phyloP scores from a whole-genome alignment of 2,888 invertebrate genomes.

The Eilema griseolum region DNA sequence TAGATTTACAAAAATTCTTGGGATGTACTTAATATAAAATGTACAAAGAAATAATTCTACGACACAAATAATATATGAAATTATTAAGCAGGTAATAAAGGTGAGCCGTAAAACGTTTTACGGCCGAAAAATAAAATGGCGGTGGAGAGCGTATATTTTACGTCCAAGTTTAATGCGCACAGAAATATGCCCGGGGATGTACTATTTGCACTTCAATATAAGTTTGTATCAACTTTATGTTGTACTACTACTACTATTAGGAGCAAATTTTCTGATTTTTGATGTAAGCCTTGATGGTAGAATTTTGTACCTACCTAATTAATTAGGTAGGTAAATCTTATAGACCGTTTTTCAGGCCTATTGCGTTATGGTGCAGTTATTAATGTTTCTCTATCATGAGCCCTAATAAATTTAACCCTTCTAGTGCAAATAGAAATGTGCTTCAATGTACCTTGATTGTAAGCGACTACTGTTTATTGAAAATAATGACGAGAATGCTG shows the following conservation, averaged over 20 bases:
- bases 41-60: constrained; percentile 26
- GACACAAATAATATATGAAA: constrained; percentile 46
- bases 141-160: constrained; percentile 38
- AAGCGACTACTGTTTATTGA: no score
- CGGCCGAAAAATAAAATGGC: constrained; percentile 51
- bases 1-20: constrained; percentile 3
- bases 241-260: not conserved
- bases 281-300: no score
- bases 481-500: no score
- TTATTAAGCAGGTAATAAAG: constrained; percentile 51
- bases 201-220: constrained; percentile 37
- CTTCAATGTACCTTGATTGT: no score
- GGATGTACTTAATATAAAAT: constrained; percentile 27
- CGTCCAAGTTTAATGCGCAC: constrained; percentile 39
- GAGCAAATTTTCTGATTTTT: not conserved
- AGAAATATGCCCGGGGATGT: constrained; percentile 30
- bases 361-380: not conserved
- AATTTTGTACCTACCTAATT: no score
- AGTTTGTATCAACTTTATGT: constrained; percentile 12
- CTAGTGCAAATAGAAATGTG: no score
- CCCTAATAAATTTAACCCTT: no score
- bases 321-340: no score
- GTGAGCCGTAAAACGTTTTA: constrained; percentile 45
- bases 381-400: no score
- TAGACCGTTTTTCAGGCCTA: no score